Base-by-base conservation (phyloP, 2,888 invertebrate species). In the Drosophila fungiperda region DNA sequence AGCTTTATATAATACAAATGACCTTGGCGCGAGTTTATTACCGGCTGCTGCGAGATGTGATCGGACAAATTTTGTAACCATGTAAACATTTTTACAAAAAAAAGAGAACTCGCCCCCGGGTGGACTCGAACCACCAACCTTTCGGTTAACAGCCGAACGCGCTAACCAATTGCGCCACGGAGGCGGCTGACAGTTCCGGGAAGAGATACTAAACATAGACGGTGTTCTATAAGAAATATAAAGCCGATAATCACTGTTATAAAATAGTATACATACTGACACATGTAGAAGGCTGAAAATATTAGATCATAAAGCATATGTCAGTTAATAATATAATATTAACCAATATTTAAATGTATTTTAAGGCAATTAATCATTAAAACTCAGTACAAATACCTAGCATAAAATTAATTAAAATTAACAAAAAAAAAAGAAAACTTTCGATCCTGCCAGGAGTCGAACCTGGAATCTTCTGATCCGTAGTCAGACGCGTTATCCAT, bases 61-160 rank as follows among this genome's bases (percentile, higher is more conserved):
- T 77, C 58, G 26, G 4, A 9, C 9, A 29, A 55, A 60, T 23
- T 8, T 42, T 53, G 12, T 40, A 29, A 45, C 29, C 42, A 33
- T 7, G 17, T 15, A 20, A 36, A 66, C 40, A 48, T 17, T 15
- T 42, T 20, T 23, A 23, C 23, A 23, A 4, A 4, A 3, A 68
- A 40, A 57, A 2, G 32, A 11, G 3, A 9, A 2, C 0, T 40
- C 97, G 97, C 97, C 97, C 97, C 97, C 97, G 97, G 97, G 97
- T 97, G 97, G 97, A 96, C 97, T 97, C 96, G 97, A 97, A 97
- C 97, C 97, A 97, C 97, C 97, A 97, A 97, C 97, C 97, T 97
- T 97, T 97, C 97, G 97, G 97, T 97, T 97, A 97, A 97, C 97
- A 97, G 97, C 97, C 97, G 97, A 97, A 97, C 97, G 97, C 97